Conservation (phyloP, 2,113 vertebrate genomes). For the Spilogale gracilis region DNA sequence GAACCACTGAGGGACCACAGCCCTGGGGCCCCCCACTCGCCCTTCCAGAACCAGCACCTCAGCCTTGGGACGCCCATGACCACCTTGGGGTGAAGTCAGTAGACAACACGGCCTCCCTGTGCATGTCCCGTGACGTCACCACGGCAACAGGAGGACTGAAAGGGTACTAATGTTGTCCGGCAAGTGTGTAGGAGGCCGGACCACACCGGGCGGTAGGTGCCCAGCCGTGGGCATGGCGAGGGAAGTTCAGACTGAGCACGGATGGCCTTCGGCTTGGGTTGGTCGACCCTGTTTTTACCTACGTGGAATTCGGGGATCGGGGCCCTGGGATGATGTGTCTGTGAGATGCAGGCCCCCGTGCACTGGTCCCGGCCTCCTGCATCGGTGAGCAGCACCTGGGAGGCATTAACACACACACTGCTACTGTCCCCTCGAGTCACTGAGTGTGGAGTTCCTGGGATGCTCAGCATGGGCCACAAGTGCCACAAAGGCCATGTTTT, state of each 20-base stretch:
- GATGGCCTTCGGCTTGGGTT: rapidly evolving
- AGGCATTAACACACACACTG: background rate
- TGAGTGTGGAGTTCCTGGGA: background rate
- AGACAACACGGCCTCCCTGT: background rate
- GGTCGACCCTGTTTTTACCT: rapidly evolving
- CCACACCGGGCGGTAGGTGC: no score
- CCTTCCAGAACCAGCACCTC: background rate
- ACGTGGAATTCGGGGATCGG: rapidly evolving
- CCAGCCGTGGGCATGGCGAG: rapidly evolving
- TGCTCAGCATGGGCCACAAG: rapidly evolving
- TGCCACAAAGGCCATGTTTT: background rate
- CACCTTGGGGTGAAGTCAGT: background rate
- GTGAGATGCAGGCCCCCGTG: no score
- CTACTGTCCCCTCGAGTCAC: no score
- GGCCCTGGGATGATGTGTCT: rapidly evolving
- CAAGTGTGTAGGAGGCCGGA: no score
- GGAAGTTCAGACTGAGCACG: no score
- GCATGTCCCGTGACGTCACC: background rate
- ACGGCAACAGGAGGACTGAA: background rate
- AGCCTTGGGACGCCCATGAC: background rate
- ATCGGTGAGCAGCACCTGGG: rapidly evolving
- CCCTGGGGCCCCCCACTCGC: background rate
- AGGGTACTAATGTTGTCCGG: no score
- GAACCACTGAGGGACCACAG: background rate
- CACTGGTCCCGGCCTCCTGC: background rate